Conservation (phyloP, 2,888 invertebrate genomes). For the Leptopilina myrica region DNA sequence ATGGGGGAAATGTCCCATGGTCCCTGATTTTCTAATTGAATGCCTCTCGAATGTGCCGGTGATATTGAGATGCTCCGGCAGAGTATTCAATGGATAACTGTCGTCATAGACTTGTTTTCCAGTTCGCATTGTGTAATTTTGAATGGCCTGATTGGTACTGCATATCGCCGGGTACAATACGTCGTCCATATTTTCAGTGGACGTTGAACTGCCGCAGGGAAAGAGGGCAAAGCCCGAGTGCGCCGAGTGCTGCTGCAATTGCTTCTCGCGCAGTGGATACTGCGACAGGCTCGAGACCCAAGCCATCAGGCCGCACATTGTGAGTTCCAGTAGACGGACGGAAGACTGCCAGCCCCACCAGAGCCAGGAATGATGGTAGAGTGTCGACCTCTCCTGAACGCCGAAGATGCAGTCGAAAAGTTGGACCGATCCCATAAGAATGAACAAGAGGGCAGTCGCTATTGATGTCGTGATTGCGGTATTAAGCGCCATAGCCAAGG, state of each 20-base stretch:
- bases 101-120: conserved; percentile 88
- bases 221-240: conserved; percentile 87
- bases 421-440: conserved; percentile 89
- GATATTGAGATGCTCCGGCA: conserved; percentile 75
- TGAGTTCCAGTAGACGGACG: conserved; percentile 89
- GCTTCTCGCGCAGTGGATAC: conserved; percentile 82
- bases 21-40: conserved; percentile 80
- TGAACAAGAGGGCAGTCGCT: conserved; percentile 90
- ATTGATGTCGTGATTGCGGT: conserved; percentile 94
- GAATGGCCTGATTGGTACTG: conserved; percentile 89
- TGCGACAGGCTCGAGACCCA: conserved; percentile 91
- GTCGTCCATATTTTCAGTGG: conserved; percentile 90
- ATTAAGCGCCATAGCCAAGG: conserved; percentile 80
- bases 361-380: conserved; percentile 83
- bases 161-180: conserved; percentile 91
- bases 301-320: conserved; percentile 90
- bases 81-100: conserved; percentile 79
- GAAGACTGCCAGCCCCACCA: conserved; percentile 95
- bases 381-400: conserved; percentile 76
- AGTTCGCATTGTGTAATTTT: conserved; percentile 88
- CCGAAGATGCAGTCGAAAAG: conserved; percentile 86
- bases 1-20: conserved; percentile 80
- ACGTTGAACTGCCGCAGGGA: conserved; percentile 87
- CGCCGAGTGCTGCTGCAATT: conserved; percentile 71
- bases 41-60: conserved; percentile 74